Evolutionary conservation across 1,140 invertebrate species (phyloP), one percentile per base, ranked within the genome.

Genomic region (Heliconius hewitsoni): DNA sequence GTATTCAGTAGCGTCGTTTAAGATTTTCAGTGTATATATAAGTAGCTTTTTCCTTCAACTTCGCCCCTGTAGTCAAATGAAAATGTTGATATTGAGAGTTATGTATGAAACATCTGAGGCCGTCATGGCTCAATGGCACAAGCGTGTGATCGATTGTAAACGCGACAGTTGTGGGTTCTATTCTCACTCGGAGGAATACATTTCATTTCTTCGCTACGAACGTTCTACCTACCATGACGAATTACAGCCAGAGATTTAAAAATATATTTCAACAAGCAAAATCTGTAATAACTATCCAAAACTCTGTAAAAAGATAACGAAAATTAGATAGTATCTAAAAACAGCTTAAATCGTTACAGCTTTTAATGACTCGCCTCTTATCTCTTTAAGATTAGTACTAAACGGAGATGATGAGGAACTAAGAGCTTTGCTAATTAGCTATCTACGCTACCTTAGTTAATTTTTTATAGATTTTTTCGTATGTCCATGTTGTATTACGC

Each of bases 321-420:
- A 60, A 60, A 60, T 60, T 60, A 60, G n/a, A 13, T 13, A 9
- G 11, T 60, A 60, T 60, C 8, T 23, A n/a, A 60, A n/a, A 60
- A 60, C 23, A 9, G 8, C n/a, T 23, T 9, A 60, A n/a, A 23
- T 23, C n/a, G 9, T 9, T 3, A 23, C 55, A 4, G 55, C n/a
- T 27, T 60, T 60, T 60, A 60, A 60, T 60, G 55, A 23, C 55
- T 60, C 19, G 8, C 8, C 55, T 60, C 19, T 60, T 60, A 60
- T 60, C 55, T 60, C 55, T 23, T 60, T n/a, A 55, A 23, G 55
- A 60, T 60, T 60, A 60, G 55, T 27, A 60, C 55, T 60, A 60
- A 23, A 60, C 55, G 2, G 8, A 23, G 55, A 23, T 23, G 55
- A 57, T 57, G 55, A 57, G n/a, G n/a, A 57, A n/a, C 55, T n/a